phyloP scores from a whole-genome alignment of 2,113 vertebrate species.

The Platycercus adscitus region DNA sequence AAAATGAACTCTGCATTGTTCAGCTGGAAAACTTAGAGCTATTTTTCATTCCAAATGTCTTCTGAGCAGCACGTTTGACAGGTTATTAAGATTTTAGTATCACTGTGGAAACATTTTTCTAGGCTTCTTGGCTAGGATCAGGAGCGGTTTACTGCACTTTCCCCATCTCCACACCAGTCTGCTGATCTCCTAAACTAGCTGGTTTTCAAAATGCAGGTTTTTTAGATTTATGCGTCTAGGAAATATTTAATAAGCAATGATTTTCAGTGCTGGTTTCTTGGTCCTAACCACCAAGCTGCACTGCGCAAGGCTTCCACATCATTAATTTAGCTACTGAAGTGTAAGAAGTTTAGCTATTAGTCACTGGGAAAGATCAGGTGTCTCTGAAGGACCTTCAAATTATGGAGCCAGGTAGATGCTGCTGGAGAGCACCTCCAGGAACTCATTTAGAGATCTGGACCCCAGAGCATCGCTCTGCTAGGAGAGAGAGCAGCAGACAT shows the following conservation, averaged over 20 bases:
- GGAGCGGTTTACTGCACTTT: neutral
- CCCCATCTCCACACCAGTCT: neutral
- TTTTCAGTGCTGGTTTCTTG: neutral
- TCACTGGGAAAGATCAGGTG: neutral
- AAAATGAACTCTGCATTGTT: conserved; percentile 13
- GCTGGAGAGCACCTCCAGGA: neutral
- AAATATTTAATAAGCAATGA: neutral
- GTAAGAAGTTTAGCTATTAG: neutral
- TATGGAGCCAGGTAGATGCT: neutral
- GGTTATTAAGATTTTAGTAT: conserved; percentile 53
- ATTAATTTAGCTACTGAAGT: neutral
- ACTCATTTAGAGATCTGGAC: neutral
- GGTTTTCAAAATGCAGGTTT: neutral
- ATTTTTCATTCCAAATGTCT: conserved; percentile 29
- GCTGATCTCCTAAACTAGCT: neutral
- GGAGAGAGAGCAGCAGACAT: neutral
- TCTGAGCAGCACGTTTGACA: conserved; percentile 14
- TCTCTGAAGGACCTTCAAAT: neutral
- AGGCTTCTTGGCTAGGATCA: neutral
- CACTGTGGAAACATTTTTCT: conserved; percentile 54
- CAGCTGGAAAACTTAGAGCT: conserved; percentile 48
- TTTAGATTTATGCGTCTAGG: neutral
- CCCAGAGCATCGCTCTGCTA: neutral
- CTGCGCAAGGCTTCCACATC: neutral
- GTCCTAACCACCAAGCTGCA: neutral